Base-by-base conservation (phyloP, 2,888 invertebrate species). In the Emmelina monodactyla region DNA sequence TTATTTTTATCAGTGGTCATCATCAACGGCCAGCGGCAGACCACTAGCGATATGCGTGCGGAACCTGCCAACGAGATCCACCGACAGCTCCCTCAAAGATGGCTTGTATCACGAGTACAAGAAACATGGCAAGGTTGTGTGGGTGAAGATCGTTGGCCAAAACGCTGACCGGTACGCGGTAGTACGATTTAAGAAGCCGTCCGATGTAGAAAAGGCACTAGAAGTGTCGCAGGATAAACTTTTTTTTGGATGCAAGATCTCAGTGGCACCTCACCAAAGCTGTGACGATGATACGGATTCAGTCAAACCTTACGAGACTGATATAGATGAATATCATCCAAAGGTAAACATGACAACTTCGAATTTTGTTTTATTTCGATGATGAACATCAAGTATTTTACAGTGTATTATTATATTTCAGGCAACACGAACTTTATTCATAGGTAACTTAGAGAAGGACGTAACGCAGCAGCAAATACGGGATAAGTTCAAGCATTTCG, bases 61-160 rank as follows among this genome's bases (percentile, higher is more conserved):
- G 58, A 94, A 94, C 79, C 83, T 95, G 58, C 94, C 94, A 45
- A 86, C 90, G 44, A 85, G 94, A 54, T 94, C 94, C 54, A 87
- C 89, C 65, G 97, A 97, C 73, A 94, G 94, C 53, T 96, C 95
- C 56, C 83, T 97, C 52, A 94, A 97, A 81, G 97, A 97, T 81
- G 97, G 97, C 49, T 87, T 97, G 50, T 97, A 94, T 82, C 97
- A 97, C 82, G 97, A 97, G 80, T 97, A 97, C 84, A 97, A 97
- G 83, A 97, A 97, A 67, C 94, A 96, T 78, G 97, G 97, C 44
- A 97, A 97, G 81, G 96, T 97, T 54, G 92, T 93, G 52, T 93
- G 94, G 86, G 95, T 97, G 39, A 92, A 92, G 68, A 92, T 97
- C 42, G 91, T 93, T 44, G 97, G 96, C 14, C 90, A 92, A 55